Percentiles rank a stretch among this genome's conserved stretches.
Conservation (phyloP, 2,113 vertebrate species). For the Anser brachyrhynchus region DNA sequence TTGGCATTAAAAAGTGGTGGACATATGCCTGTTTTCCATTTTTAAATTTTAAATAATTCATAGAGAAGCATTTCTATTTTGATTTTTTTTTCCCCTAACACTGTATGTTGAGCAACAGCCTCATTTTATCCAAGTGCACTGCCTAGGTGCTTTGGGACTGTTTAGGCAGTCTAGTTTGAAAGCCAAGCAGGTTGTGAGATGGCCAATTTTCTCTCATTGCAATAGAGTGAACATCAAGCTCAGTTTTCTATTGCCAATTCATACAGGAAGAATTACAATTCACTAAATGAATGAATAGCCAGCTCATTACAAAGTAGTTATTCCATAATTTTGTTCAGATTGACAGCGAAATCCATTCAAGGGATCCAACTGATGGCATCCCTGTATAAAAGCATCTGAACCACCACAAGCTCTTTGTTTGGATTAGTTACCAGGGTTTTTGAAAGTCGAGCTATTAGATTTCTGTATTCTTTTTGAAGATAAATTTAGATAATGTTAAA, state of each 20-base stretch:
- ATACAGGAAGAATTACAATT: conserved; percentile 33
- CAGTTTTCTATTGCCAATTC: conserved; percentile 32
- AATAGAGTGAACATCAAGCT: background rate
- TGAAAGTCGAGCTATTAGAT: background rate
- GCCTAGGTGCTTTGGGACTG: background rate
- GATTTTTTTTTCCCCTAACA: background rate
- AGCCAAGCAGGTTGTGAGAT: conserved; percentile 1
- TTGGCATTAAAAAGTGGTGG: background rate
- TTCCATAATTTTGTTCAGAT: conserved; percentile 36
- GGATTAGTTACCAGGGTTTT: background rate
- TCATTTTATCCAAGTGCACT: conserved; percentile 22
- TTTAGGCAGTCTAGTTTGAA: conserved; percentile 9
- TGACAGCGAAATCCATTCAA: conserved; percentile 5
- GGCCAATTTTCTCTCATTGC: conserved; percentile 22
- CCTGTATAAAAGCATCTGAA: background rate
- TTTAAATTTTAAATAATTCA: background rate
- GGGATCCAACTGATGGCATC: conserved; percentile 1
- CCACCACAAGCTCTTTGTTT: background rate
- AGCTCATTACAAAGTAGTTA: conserved; percentile 32
- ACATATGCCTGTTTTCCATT: background rate
- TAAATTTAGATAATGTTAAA: background rate
- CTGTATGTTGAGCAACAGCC: background rate
- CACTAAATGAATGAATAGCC: conserved; percentile 7
- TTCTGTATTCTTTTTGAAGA: background rate
- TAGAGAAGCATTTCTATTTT: background rate